Conservation (phyloP, 2,888 invertebrate species). For the Drosophila sordidapex region DNA sequence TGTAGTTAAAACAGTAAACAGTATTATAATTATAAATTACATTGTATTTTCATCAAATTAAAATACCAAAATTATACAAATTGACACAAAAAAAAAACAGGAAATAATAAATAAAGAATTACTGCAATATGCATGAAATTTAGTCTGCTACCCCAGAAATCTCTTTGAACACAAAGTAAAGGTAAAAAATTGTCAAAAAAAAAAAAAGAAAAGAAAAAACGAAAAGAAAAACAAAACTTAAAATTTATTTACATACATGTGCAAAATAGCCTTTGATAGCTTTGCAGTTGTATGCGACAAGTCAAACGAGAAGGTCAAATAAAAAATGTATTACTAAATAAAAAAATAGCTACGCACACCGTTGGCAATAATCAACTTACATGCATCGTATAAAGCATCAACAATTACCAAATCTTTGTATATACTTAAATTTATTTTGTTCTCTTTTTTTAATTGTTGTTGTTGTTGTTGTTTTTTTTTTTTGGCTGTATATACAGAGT, state of each 20-base stretch:
- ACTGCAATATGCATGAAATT: conserved; percentile 79
- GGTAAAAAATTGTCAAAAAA: conserved; percentile 9
- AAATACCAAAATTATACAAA: conserved; percentile 57
- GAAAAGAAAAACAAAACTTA: conserved; percentile 15
- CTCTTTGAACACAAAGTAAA: conserved; percentile 62
- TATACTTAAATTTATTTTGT: conserved; percentile 10
- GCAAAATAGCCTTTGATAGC: conserved; percentile 38
- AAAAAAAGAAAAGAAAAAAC: not conserved
- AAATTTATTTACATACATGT: conserved; percentile 31
- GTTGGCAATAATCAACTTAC: conserved; percentile 62
- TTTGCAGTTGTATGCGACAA: conserved; percentile 46
- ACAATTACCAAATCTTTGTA: conserved; percentile 43
- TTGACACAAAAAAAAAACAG: conserved; percentile 29
- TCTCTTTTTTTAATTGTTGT: not conserved
- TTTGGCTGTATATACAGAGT: conserved; percentile 21
- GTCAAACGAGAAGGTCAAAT: conserved; percentile 33
- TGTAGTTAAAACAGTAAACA: conserved; percentile 66
- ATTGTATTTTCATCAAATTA: conserved; percentile 66
- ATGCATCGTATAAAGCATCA: conserved; percentile 69
- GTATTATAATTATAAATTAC: conserved; percentile 61
- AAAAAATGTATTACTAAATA: conserved; percentile 21
- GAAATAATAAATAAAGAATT: conserved; percentile 38
- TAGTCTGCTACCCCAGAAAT: conserved; percentile 85
- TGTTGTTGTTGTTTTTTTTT: no score
- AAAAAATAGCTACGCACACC: conserved; percentile 73